Evolutionary conservation across 2,888 invertebrate species (phyloP).

Genomic region (Ophraella communa): DNA sequence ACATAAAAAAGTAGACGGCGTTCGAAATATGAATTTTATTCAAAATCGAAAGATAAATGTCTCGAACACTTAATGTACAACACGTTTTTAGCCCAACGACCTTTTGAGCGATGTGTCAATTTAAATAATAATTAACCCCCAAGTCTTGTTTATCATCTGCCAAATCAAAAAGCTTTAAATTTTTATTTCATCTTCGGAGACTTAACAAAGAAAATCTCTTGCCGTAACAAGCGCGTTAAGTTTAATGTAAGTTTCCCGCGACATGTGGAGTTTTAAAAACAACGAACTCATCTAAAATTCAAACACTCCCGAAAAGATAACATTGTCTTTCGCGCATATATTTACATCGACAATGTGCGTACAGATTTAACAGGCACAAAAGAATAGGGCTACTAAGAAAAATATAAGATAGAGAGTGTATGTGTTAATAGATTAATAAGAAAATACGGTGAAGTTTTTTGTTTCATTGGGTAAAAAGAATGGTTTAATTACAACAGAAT

Average conservation of each 20-base stretch:
- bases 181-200: background rate
- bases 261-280: constrained; percentile 19
- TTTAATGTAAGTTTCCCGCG: constrained; percentile 6
- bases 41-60: too few relatives aligned
- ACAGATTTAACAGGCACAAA: background rate
- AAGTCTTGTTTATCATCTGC: too few relatives aligned
- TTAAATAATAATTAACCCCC: too few relatives aligned
- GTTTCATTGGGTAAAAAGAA: too few relatives aligned
- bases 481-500: too few relatives aligned
- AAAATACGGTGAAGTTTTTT: background rate
- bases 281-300: constrained; percentile 20
- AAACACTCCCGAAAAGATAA: constrained; percentile 16
- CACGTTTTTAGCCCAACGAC: too few relatives aligned
- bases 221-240: background rate
- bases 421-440: background rate
- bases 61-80: too few relatives aligned
- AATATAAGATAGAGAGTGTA: background rate
- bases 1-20: background rate
- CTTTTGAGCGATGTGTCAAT: too few relatives aligned
- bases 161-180: too few relatives aligned
- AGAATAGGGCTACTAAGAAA: constrained; percentile 23
- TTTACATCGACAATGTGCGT: constrained; percentile 15
- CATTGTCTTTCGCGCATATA: constrained; percentile 14
- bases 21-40: too few relatives aligned
- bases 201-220: background rate